These are phyloP conservation scores for Phoenicopterus ruber DNA, from an alignment of 2,113 vertebrate genomes.

Conservation along the genomic window DNA sequence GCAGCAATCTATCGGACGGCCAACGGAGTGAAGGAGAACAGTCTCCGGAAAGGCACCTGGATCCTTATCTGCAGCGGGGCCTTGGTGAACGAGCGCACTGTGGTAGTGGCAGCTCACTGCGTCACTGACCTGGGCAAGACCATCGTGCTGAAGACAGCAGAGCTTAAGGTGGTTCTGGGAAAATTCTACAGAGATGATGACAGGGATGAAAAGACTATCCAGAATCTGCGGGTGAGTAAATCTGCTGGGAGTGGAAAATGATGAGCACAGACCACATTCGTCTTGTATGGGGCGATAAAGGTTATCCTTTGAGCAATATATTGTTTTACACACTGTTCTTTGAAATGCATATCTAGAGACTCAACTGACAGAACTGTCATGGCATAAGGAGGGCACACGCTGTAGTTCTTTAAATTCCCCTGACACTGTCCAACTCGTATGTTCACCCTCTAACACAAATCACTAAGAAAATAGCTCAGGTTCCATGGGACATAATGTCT, in stretches of 20 bases:
- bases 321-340: neutral
- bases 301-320: neutral
- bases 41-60: slow-evolving; percentile 80
- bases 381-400: neutral
- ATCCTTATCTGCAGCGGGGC: slow-evolving; percentile 94
- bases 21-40: slow-evolving; percentile 56
- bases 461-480: neutral
- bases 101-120: slow-evolving; percentile 93
- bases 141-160: slow-evolving; percentile 80
- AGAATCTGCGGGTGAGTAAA: slow-evolving; percentile 85
- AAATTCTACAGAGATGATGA: slow-evolving; percentile 88
- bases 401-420: neutral
- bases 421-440: neutral
- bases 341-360: neutral
- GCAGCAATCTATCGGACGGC: slow-evolving; percentile 88
- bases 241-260: neutral
- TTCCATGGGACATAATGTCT: neutral
- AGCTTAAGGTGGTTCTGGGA: slow-evolving; percentile 89
- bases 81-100: slow-evolving; percentile 90
- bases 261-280: neutral
- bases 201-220: slow-evolving; percentile 85
- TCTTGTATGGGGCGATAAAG: neutral
- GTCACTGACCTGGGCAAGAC: slow-evolving; percentile 91
- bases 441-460: neutral
- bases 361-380: neutral